Evolutionary conservation across 1,140 invertebrate genomes (phyloP).

Genomic region (Musca vetustissima): DNA sequence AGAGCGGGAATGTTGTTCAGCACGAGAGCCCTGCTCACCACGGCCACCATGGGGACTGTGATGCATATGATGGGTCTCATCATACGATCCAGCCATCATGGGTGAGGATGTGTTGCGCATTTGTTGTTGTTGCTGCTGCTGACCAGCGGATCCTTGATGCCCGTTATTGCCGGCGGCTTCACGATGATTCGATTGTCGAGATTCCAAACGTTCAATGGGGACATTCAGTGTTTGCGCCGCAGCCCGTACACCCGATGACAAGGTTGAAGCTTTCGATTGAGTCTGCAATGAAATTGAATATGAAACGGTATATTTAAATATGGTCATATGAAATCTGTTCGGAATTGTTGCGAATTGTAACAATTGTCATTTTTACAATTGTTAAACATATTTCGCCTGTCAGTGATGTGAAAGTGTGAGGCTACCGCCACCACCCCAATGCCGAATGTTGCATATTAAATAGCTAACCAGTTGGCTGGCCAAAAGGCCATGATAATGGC

Average conservation of each 20-base stretch:
- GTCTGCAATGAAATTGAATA: slow-evolving; percentile 34
- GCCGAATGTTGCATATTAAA: too few relatives aligned
- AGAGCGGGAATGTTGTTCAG: too few relatives aligned
- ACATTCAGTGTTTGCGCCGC: slow-evolving; percentile 55
- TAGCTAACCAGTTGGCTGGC: too few relatives aligned
- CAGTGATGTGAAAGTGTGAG: slow-evolving; percentile 7
- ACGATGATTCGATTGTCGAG: slow-evolving; percentile 46
- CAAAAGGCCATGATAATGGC: too few relatives aligned
- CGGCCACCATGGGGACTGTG: not conserved
- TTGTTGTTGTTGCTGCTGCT: slow-evolving; percentile 35
- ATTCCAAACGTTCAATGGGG: slow-evolving; percentile 52
- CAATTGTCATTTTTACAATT: not conserved
- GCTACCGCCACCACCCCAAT: too few relatives aligned
- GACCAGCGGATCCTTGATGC: slow-evolving; percentile 24
- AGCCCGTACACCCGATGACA: slow-evolving; percentile 52
- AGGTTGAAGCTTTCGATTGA: slow-evolving; percentile 52
- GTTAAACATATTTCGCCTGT: not conserved
- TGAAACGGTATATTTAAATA: not conserved
- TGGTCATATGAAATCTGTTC: not conserved
- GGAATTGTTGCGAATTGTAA: slow-evolving; percentile 1
- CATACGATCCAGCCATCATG: slow-evolving; percentile 3
- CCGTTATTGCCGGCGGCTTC: slow-evolving; percentile 21
- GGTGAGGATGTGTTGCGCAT: slow-evolving; percentile 24
- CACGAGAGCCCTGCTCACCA: too few relatives aligned
- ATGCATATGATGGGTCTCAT: slow-evolving; percentile 36